Base-by-base conservation (phyloP, 2,888 invertebrate genomes). In the Periphyllus acericola region DNA sequence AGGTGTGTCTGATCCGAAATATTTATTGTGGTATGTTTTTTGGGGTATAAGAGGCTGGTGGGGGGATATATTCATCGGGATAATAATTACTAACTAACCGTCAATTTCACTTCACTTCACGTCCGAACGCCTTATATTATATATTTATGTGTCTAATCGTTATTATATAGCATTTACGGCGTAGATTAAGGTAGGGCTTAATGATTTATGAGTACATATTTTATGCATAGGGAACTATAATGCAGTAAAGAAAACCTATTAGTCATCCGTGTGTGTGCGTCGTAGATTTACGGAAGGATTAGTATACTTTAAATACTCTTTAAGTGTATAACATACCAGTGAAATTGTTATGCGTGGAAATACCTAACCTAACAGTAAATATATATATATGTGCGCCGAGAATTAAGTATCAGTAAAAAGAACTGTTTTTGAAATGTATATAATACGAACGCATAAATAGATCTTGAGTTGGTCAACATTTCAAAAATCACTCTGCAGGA, bases 1-100 rank as follows among this genome's bases (percentile, higher is more conserved):
- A 76, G 32, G 60, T 75, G 83, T 40, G 75, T 76, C 60, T 84
- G 75, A 40, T 83, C 36, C 34, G 36, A 14, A 21, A 66, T 29
- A 66, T 75, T 29, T 14, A 75, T 75, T 60, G 29, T 21, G 29
- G 29, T 11, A 83, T 29, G 21, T 75, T 25, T 14, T 74, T 74
- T 36, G n/a, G n/a, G 29, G 55, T 83, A n/a, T 83, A 3, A 9
- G 32, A 29, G 21, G 32, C n/a, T n/a, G 52, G 40, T 52, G 11
- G 25, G 66, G 32, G 46, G 25, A n/a, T 72, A 32, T 19, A n/a
- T 83, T 34, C n/a, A 8, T 72, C 4, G n/a, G 25, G 1, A 72
- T 52, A 25, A 72, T 52, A 25, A 71, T 32, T 71, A 82, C 6
- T 19, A n/a, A 32, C 21, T 9, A 55, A 21, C 78, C 25, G n/a